These are phyloP conservation scores for Euura lappo DNA, from an alignment of 1,140 invertebrate species.

Conservation along the genomic window DNA sequence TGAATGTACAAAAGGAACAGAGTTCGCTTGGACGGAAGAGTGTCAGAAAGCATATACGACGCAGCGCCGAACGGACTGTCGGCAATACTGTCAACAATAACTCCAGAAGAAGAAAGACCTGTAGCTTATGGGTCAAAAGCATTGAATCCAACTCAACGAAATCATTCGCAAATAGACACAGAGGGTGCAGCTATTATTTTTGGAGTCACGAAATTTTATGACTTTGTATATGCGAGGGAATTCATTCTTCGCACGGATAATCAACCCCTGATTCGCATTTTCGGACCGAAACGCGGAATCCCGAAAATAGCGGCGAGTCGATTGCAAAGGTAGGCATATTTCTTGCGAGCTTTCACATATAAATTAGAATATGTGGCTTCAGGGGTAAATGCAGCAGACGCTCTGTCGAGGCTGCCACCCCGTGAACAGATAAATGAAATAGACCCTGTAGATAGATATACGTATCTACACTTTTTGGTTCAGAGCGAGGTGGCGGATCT, in stretches of 20 bases:
- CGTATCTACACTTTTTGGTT: neutral
- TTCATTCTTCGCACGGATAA: conserved; percentile 48
- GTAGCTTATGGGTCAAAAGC: conserved; percentile 21
- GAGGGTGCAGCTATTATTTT: conserved; percentile 49
- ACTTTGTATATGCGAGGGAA: conserved; percentile 50
- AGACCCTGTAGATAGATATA: neutral
- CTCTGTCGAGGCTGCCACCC: conserved; percentile 31
- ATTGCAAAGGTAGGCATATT: conserved; percentile 28
- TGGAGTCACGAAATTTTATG: conserved; percentile 40
- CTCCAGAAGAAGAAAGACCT: conserved; percentile 17
- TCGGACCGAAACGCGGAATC: conserved; percentile 29
- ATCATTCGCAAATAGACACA: conserved; percentile 15
- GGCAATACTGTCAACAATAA: conserved; percentile 19
- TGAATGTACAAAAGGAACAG: conserved; percentile 23
- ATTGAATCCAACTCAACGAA: conserved; percentile 7
- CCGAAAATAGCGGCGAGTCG: conserved; percentile 27
- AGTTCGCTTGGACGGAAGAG: conserved; percentile 28
- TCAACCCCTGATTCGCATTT: conserved; percentile 37
- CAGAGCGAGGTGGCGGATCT: neutral
- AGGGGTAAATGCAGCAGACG: conserved; percentile 34
- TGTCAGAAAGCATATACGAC: conserved; percentile 22
- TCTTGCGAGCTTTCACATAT: conserved; percentile 29
- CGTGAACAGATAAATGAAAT: neutral
- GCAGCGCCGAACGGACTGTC: conserved; percentile 26
- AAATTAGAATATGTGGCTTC: conserved; percentile 22